Conservation (phyloP, 1,140 invertebrate genomes). For the Drosophila suzukii region DNA sequence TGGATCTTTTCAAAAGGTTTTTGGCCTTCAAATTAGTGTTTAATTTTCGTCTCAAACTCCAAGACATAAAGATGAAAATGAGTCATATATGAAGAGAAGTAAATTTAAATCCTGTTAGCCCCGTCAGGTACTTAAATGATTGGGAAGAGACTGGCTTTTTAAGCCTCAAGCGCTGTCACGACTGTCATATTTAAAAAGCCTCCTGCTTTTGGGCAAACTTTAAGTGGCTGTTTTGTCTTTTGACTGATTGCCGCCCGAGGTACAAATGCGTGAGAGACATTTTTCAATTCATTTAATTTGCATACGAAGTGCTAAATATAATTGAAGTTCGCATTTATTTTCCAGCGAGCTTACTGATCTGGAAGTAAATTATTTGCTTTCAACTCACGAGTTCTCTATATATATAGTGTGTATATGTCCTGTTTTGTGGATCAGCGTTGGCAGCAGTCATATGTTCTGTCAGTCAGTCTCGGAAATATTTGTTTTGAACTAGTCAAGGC, state of each 20-base stretch:
- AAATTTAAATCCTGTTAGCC: slow-evolving; percentile 50
- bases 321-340: slow-evolving; percentile 27
- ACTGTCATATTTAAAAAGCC: slow-evolving; percentile 46
- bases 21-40: background rate
- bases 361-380: background rate
- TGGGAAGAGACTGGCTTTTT: slow-evolving; percentile 41
- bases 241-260: slow-evolving; percentile 67
- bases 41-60: slow-evolving; percentile 27
- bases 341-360: background rate
- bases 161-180: slow-evolving; percentile 15
- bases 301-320: slow-evolving; percentile 31
- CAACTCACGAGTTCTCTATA: background rate
- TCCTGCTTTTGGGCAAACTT: slow-evolving; percentile 36
- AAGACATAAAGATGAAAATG: slow-evolving; percentile 20
- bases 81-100: slow-evolving; percentile 7
- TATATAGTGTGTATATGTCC: no score
- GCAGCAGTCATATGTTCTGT: no score
- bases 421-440: no score
- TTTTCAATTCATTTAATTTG: slow-evolving; percentile 51
- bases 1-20: background rate
- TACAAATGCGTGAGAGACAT: slow-evolving; percentile 40
- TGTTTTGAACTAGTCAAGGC: no score
- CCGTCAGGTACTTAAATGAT: slow-evolving; percentile 18
- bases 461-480: no score
- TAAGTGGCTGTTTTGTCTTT: slow-evolving; percentile 51